A percentile compares a stretch with the other conserved stretches of the same genome.
phyloP scores from a whole-genome alignment of 2,888 invertebrate species.

The Heliconius erato region DNA sequence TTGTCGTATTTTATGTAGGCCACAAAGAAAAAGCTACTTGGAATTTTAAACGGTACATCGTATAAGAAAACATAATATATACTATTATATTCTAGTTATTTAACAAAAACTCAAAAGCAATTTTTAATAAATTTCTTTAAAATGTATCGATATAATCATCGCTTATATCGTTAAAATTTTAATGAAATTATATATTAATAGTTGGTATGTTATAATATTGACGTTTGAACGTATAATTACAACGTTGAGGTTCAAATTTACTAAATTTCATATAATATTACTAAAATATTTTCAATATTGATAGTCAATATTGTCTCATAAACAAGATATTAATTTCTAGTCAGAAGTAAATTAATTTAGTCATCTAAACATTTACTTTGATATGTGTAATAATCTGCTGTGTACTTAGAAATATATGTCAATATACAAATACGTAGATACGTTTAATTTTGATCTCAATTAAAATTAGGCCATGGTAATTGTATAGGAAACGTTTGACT shows the following conservation, averaged over 20 bases:
- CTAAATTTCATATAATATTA: background rate
- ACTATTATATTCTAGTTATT: no score
- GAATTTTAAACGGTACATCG: no score
- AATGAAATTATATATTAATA: no score
- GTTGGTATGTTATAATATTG: background rate
- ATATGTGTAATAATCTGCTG: slow-evolving; percentile 4
- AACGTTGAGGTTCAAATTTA: background rate
- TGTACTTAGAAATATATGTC: background rate
- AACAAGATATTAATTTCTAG: slow-evolving; percentile 15
- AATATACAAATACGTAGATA: background rate
- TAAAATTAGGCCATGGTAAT: background rate
- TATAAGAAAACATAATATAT: no score
- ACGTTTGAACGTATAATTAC: background rate
- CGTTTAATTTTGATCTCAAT: background rate
- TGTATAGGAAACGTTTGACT: background rate
- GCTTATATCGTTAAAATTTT: no score
- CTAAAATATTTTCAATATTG: background rate
- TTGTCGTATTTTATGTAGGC: no score
- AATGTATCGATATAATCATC: no score
- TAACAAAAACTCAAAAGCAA: no score
- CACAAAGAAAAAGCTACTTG: no score
- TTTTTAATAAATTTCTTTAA: no score
- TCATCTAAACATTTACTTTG: slow-evolving; percentile 10
- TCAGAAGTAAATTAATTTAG: slow-evolving; percentile 7
- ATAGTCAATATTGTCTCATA: slow-evolving; percentile 6